Conservation (phyloP, 2,113 vertebrate genomes). For the Suricata suricatta region DNA sequence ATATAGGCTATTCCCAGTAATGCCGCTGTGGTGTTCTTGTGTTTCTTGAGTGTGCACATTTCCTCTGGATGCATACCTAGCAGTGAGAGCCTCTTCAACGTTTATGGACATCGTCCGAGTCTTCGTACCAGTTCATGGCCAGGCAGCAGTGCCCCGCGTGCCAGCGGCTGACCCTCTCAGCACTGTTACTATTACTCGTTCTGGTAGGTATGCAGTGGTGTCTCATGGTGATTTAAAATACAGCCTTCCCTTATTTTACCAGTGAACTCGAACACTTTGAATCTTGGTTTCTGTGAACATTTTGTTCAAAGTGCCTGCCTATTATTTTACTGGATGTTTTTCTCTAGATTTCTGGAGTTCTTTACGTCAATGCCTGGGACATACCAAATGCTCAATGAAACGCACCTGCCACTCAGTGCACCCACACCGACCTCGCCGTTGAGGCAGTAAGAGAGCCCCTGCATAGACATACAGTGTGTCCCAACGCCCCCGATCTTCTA, state of each 20-base stretch:
- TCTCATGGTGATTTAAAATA: not conserved
- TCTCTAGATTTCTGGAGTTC: not conserved
- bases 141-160: not conserved
- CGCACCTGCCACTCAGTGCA: not conserved
- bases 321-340: not conserved
- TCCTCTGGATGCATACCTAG: not conserved
- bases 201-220: not conserved
- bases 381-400: not conserved
- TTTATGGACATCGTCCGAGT: not conserved
- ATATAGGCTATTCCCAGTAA: not conserved
- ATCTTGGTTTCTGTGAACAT: not conserved
- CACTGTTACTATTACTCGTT: not conserved
- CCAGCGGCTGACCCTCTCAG: not conserved
- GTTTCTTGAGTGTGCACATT: not conserved
- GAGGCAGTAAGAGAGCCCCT: not conserved
- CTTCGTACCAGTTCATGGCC: not conserved
- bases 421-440: not conserved
- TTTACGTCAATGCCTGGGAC: not conserved
- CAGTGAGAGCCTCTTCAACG: not conserved
- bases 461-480: not conserved
- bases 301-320: not conserved
- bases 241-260: not conserved
- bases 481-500: not conserved
- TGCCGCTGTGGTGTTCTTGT: not conserved
- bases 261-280: not conserved